A percentile compares a stretch with the other conserved stretches of the same genome.
Conservation (phyloP, 2,113 vertebrate genomes). For the Brachyistius frenatus region DNA sequence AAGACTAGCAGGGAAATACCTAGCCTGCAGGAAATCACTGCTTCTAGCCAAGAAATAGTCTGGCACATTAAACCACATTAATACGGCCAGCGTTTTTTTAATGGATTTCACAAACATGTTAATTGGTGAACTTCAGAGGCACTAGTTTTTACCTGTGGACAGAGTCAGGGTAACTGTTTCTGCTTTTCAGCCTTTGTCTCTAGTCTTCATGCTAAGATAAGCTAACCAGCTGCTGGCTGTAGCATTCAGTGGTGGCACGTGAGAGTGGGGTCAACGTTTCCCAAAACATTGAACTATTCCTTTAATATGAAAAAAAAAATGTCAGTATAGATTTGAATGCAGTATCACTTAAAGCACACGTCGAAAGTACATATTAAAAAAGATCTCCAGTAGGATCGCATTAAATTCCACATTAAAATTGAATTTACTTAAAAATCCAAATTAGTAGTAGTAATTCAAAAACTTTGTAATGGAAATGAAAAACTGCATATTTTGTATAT, state of each 20-base stretch:
- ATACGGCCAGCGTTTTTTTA: not conserved
- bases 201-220: conserved; percentile 2
- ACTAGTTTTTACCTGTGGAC: not conserved
- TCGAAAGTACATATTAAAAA: conserved; percentile 8
- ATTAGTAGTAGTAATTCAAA: conserved; percentile 6
- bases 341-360: conserved; percentile 21
- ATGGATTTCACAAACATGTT: not conserved
- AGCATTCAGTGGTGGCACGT: not conserved
- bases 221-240: not conserved
- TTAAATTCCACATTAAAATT: not conserved
- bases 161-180: not conserved
- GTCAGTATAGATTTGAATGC: conserved; percentile 6
- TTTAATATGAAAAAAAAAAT: not conserved
- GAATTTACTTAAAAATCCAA: conserved; percentile 24
- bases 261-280: not conserved
- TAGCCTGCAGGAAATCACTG: not conserved
- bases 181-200: not conserved
- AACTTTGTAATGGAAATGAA: conserved; percentile 7
- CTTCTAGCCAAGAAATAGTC: not conserved
- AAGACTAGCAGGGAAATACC: not conserved
- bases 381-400: conserved; percentile 1
- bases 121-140: not conserved
- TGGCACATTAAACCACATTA: not conserved
- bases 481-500: not conserved
- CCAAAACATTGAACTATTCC: not conserved